A percentile compares a stretch with the other conserved stretches of the same genome.
These are phyloP conservation scores for Dioctria rufipes DNA, from an alignment of 2,888 invertebrate species.

Conservation along the genomic window DNA sequence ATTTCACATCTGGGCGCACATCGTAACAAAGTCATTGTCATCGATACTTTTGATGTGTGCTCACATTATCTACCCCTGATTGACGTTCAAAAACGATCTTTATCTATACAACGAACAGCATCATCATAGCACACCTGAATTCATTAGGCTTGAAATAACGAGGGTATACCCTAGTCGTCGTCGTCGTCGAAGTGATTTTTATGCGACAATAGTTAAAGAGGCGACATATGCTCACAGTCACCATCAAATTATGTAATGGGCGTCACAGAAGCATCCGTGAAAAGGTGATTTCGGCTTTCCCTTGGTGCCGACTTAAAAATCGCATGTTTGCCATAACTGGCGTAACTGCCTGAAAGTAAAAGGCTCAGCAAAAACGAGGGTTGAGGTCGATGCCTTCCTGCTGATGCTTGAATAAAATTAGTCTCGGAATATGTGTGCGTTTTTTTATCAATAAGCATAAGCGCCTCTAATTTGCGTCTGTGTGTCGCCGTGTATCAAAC, in stretches of 20 bases:
- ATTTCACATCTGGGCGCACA: conserved; percentile 30
- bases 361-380: conserved; percentile 2
- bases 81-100: conserved; percentile 14
- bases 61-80: conserved; percentile 10
- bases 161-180: background rate
- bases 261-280: background rate
- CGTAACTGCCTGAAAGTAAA: conserved; percentile 37
- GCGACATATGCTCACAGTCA: conserved; percentile 1
- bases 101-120: background rate
- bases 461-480: conserved; percentile 26
- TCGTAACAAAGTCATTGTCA: conserved; percentile 8
- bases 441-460: conserved; percentile 18
- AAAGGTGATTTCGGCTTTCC: background rate
- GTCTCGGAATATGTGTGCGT: conserved; percentile 1
- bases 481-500: background rate
- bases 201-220: conserved; percentile 30
- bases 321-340: conserved; percentile 35
- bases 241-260: background rate
- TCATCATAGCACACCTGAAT: conserved; percentile 40
- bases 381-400: background rate
- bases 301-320: conserved; percentile 29
- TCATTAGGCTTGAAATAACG: conserved; percentile 28
- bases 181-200: conserved; percentile 12
- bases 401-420: conserved; percentile 20
- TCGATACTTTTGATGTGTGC: conserved; percentile 29